Evolutionary conservation across 2,888 invertebrate genomes (phyloP), one percentile per base, ranked within the genome.

Genomic region (Allacma fusca): DNA sequence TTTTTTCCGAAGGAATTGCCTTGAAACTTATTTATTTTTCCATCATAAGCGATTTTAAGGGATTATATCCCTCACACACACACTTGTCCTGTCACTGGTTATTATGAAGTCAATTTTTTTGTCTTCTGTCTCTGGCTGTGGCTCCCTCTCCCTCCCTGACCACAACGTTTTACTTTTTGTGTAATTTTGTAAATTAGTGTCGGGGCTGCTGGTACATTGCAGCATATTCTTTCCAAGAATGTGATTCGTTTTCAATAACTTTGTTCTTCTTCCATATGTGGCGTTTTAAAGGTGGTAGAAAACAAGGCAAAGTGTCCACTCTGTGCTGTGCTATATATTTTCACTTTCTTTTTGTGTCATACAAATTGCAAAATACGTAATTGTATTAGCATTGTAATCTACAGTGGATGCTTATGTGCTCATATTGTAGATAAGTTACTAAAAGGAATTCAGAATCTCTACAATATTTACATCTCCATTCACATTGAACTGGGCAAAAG

Each of bases 321-420:
- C 34, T 34, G 34, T 4, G 9, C 16, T 62, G 23, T 62, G 12
- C n/a, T 62, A n/a, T 62, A 23, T 24, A n/a, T 62, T 62, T 57
- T 57, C 57, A 57, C 62, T 62, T 23, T 24, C 62, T 62, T 21
- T 62, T 62, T 21, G 24, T 62, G 62, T 62, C 62, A 57, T 21
- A 57, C 16, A 16, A 2, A 34, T 57, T 57, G 57, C 57, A 57
- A 57, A 57, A 57, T 5, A 57, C 5, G 21, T 57, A 57, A 57
- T 57, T 57, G 57, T 57, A 57, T 57, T 57, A 57, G 57, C 34
- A 34, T 34, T 34, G 34, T 34, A 34, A 34, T 34, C 34, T 34
- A 7, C 34, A 7, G 34, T 34, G 34, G 34, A 34, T 34, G 34
- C 34, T 7, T 34, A 34, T 9, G 9, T 34, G n/a, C n/a, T n/a